Conservation (phyloP, 1,140 invertebrate species). For the Bombus haemorrhoidalis region DNA sequence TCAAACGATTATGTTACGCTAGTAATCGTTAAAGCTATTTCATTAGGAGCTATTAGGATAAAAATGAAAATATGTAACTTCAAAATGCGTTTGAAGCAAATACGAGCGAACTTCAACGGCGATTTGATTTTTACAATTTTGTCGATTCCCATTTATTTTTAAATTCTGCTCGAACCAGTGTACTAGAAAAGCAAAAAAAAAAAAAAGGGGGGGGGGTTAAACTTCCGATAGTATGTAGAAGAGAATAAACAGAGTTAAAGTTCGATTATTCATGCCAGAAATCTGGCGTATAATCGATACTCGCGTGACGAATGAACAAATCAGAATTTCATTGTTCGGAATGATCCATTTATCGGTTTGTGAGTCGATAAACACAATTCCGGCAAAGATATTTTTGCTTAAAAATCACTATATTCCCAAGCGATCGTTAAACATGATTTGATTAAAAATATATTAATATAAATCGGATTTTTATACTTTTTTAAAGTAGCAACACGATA, state of each 20-base stretch:
- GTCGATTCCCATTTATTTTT: not conserved
- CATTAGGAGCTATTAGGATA: not conserved
- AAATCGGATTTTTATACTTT: not conserved
- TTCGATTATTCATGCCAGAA: constrained; percentile 16
- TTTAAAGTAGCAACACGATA: no score
- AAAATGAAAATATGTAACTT: no score
- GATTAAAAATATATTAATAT: not conserved
- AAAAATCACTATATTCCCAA: not conserved
- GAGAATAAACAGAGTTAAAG: not conserved
- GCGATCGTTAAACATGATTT: not conserved
- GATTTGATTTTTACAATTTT: not conserved
- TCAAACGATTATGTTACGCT: not conserved
- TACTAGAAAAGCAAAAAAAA: not conserved
- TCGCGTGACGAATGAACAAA: constrained; percentile 9
- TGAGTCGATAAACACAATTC: not conserved
- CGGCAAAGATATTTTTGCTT: not conserved
- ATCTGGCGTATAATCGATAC: not conserved
- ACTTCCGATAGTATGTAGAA: not conserved
- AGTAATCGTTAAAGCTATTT: not conserved
- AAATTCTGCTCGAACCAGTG: not conserved
- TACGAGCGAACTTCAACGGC: not conserved
- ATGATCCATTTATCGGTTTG: constrained; percentile 18
- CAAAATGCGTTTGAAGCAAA: no score
- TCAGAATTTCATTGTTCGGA: constrained; percentile 32
- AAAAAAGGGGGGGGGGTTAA: not conserved